Evolutionary conservation across 2,797 vertebrate species (phyloP).

Genomic region (Luscinia luscinia): DNA sequence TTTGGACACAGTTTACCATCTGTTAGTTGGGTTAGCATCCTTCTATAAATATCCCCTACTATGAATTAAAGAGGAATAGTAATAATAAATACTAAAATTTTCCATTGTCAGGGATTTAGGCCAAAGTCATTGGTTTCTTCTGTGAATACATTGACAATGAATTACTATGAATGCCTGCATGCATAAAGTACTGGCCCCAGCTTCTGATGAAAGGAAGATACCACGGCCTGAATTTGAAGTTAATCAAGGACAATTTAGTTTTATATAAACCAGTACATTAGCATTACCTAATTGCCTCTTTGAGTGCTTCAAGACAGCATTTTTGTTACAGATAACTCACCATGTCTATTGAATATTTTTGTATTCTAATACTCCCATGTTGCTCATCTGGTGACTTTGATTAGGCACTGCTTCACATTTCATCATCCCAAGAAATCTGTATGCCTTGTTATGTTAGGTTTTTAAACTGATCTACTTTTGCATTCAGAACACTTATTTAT

Average conservation of each 20-base stretch:
- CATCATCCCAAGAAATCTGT: background rate
- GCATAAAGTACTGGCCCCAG: background rate
- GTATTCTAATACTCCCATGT: background rate
- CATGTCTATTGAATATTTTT: background rate
- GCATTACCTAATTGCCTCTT: background rate
- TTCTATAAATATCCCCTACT: background rate
- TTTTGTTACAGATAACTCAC: background rate
- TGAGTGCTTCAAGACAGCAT: background rate
- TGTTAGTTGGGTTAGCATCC: background rate
- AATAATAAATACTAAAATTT: background rate
- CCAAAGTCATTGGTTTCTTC: background rate
- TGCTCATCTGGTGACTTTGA: background rate
- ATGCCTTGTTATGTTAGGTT: background rate
- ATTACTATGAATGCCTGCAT: background rate
- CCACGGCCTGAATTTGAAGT: background rate
- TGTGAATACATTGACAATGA: background rate
- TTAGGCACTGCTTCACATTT: background rate
- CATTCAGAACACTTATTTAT: background rate
- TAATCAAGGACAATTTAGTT: background rate
- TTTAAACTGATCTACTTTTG: background rate
- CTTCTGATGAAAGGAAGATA: background rate
- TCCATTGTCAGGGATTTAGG: background rate
- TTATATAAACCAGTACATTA: background rate
- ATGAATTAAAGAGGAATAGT: background rate
- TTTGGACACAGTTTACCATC: background rate